phyloP scores from a whole-genome alignment of 2,797 vertebrate species.

The Eupleurogrammus muticus region DNA sequence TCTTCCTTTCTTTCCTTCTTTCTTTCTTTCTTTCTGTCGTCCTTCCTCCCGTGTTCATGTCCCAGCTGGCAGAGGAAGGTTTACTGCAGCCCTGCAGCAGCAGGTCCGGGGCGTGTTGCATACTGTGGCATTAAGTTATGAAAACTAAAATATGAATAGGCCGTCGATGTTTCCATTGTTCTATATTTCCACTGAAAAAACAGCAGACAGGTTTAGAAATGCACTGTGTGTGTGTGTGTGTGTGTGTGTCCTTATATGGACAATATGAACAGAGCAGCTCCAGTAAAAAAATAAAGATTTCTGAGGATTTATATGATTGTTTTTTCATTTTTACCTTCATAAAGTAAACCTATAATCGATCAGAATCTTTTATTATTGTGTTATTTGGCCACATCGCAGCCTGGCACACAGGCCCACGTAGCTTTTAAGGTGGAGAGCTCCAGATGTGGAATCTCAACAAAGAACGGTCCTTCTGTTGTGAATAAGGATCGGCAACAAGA shows the following conservation, averaged over 20 bases:
- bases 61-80: slow-evolving; percentile 65
- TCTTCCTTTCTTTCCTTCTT: too few species aligned
- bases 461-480: slow-evolving; percentile 24
- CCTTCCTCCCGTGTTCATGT: slow-evolving; percentile 70
- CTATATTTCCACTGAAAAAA: slow-evolving; percentile 26
- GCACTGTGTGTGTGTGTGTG: neutral
- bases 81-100: slow-evolving; percentile 43
- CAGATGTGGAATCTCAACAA: slow-evolving; percentile 27
- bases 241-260: neutral
- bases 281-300: neutral
- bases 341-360: slow-evolving; percentile 1
- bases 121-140: slow-evolving; percentile 42
- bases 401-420: neutral
- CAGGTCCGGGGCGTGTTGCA: slow-evolving; percentile 55
- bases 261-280: neutral
- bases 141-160: slow-evolving; percentile 54
- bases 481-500: slow-evolving; percentile 27
- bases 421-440: slow-evolving; percentile 14
- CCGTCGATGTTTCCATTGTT: slow-evolving; percentile 61
- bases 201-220: neutral
- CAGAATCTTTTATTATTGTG: neutral
- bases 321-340: slow-evolving; percentile 5
- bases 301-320: neutral
- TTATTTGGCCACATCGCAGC: slow-evolving; percentile 20
- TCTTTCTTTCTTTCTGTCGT: neutral